A percentile compares a stretch with the other conserved stretches of the same genome.
These are phyloP conservation scores for Sebastes fasciatus DNA, from an alignment of 2,113 vertebrate genomes.

Conservation along the genomic window DNA sequence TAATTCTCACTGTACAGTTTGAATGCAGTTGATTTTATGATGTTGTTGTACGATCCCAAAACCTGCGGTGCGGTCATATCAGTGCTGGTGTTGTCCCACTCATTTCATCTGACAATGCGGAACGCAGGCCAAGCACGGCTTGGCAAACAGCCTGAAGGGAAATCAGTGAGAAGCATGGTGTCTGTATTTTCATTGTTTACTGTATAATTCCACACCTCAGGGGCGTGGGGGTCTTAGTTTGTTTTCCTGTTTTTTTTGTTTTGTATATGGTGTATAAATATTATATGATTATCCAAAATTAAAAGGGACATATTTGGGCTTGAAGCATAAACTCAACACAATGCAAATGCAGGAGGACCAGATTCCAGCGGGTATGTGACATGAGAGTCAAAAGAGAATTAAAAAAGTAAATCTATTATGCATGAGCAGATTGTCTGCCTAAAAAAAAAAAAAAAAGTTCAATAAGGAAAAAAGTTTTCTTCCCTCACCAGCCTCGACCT, in stretches of 20 bases:
- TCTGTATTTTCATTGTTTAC: constrained; percentile 76
- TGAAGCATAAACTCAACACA: constrained; percentile 47
- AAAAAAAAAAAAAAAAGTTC: not conserved
- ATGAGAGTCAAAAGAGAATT: constrained; percentile 22
- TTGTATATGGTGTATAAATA: constrained; percentile 75
- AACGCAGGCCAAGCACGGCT: constrained; percentile 41
- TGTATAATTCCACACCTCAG: constrained; percentile 57
- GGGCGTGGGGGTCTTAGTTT: constrained; percentile 44
- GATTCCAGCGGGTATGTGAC: constrained; percentile 49
- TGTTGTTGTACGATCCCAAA: constrained; percentile 40
- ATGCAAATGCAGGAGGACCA: constrained; percentile 53
- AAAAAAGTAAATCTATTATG: not conserved
- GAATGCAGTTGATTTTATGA: constrained; percentile 35
- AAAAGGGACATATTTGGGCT: constrained; percentile 52
- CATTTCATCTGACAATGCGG: constrained; percentile 60
- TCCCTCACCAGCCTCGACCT: not conserved
- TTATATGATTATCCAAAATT: constrained; percentile 69
- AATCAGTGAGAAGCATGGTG: constrained; percentile 49
- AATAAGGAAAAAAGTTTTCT: not conserved
- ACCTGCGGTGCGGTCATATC: constrained; percentile 54
- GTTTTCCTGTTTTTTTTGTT: constrained; percentile 36
- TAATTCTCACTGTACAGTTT: constrained; percentile 10
- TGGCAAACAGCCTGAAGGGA: constrained; percentile 60
- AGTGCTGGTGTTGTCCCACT: constrained; percentile 59
- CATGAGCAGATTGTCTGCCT: not conserved